These are phyloP conservation scores for Craseonycteris thonglongyai DNA, from an alignment of 2,113 vertebrate species.

Conservation along the genomic window DNA sequence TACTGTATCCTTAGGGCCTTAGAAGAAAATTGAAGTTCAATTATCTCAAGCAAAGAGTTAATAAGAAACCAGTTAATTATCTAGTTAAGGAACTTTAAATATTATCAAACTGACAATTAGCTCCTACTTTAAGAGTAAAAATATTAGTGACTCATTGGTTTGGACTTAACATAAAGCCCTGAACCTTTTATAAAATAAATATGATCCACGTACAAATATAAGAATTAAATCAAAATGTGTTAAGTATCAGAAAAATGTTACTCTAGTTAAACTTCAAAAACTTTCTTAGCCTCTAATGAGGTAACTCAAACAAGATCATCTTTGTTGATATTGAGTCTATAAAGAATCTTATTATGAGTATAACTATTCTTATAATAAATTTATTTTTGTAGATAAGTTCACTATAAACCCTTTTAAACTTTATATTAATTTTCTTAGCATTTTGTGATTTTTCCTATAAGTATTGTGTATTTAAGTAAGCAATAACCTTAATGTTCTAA, in stretches of 20 bases:
- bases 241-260: slow-evolving; percentile 54
- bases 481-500: slow-evolving; percentile 23
- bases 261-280: slow-evolving; percentile 61
- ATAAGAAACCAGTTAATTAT: not conserved
- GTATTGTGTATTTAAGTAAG: slow-evolving; percentile 25
- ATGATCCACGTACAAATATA: slow-evolving; percentile 54
- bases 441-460: slow-evolving; percentile 39
- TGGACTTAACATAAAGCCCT: slow-evolving; percentile 12
- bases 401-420: slow-evolving; percentile 37
- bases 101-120: not conserved
- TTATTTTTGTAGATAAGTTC: slow-evolving; percentile 45
- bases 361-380: slow-evolving; percentile 43
- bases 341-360: slow-evolving; percentile 39
- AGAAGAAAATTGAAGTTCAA: not conserved
- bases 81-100: not conserved
- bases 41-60: not conserved
- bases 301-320: slow-evolving; percentile 37
- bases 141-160: slow-evolving; percentile 23
- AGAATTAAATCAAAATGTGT: slow-evolving; percentile 49
- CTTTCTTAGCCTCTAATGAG: slow-evolving; percentile 56
- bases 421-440: slow-evolving; percentile 30
- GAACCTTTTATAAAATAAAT: slow-evolving; percentile 33
- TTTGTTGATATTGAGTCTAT: slow-evolving; percentile 38
- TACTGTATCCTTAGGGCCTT: not conserved
- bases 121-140: slow-evolving; percentile 42